Base-by-base conservation (phyloP, 2,113 vertebrate species). In the Cisticola juncidis region DNA sequence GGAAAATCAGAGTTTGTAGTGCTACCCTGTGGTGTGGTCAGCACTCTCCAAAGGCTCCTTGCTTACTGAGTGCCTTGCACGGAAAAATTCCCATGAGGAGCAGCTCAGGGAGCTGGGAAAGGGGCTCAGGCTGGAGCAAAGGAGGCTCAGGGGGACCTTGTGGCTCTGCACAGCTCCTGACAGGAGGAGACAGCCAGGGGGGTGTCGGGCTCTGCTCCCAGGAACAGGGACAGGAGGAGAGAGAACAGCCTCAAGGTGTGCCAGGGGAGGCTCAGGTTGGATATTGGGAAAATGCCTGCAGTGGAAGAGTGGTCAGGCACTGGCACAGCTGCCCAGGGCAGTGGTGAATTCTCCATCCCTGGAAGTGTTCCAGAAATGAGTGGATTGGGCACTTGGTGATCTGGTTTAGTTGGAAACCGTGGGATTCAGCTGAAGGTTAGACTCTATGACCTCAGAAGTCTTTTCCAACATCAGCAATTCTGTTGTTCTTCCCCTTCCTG, bases 241-340 rank as follows among this genome's bases (percentile, higher is more conserved):
- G 61, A 51, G 42, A 56, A 66, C 0, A 1, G 31, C 60, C 60
- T 35, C 42, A 9, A 0, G 29, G 16, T 40, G 29, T 0, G 20
- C 50, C 50, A 42, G 29, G 31, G 29, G 1, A 57, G 44, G 12
- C 0, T 29, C 20, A 25, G 44, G 13, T 0, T 36, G 36, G 36
- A 35, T 2, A 7, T 4, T 42, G 20, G 24, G 16, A 40, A 65
- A 35, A 40, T 17, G 3, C 10, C 60, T 22, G 9, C 25, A 8
- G 9, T 28, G 69, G 16, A 50, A 35, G 61, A 3, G 8, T 11
- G 61, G 6, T 22, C 53, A 58, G 5, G 5, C 9, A 1, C 2
- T 42, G 53, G 11, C 44, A 51, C 4, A 14, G 18, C 33, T 68
- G 47, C 50, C 26, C 45, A 33, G 36, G 62, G 17, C 4, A 12